Base-by-base conservation (phyloP, 2,888 invertebrate genomes). In the Ophraella communa region DNA sequence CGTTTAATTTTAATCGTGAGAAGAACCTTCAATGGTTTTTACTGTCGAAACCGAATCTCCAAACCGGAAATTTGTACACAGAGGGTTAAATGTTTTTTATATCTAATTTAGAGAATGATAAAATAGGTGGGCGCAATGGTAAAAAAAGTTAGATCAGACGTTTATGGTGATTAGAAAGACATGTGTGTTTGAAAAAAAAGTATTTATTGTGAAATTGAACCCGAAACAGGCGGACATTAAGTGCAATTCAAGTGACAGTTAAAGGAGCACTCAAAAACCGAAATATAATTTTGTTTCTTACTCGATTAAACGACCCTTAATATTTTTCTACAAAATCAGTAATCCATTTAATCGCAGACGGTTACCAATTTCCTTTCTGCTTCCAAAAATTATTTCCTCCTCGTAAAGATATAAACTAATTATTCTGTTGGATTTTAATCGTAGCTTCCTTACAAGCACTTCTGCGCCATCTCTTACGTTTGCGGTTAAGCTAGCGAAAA, bases 1-100 rank as follows among this genome's bases (percentile, higher is more conserved):
- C n/a, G n/a, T n/a, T 79, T 79, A 65, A 45, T 27, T 73, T 27
- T 53, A 62, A 76, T 73, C 78, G 79, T 78, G 78, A 77, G 78
- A 77, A 77, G 76, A 67, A 42, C 69, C 62, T 54, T 33, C 59
- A 60, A 67, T 63, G 59, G 65, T 54, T 24, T n/a, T 33, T 51
- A 55, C 67, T 69, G 69, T 71, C 72, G 69, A 66, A 71, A 64
- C 66, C 58, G 55, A 63, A 68, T 59, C 64, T 63, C 59, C 61
- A 51, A 68, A 67, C 71, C 72, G 72, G 72, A 72, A 69, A 70
- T 73, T 68, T 55, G 59, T 55, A 51, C 45, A 49, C 14, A 47
- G 30, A 55, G 59, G 62, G 59, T 54, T 63, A 24, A 39, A 47
- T 44, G 8, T 64, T 55, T 63, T 64, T 55, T 53, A 52, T 23